Conservation (phyloP, 2,113 vertebrate genomes). For the Hepsetus odoe region DNA sequence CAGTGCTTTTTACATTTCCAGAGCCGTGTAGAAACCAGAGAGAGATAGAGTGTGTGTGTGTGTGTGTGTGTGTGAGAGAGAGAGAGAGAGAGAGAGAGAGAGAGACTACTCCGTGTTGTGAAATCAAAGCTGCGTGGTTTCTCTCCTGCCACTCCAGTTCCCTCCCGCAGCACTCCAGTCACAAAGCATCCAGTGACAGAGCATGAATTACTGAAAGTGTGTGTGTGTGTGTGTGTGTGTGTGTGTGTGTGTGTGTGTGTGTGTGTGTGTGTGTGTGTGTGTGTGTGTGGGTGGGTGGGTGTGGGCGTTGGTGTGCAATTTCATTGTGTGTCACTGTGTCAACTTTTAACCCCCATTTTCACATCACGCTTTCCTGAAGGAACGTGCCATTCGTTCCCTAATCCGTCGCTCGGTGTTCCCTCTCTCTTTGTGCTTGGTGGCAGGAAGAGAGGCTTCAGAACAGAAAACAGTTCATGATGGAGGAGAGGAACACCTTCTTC, state of each 20-base stretch:
- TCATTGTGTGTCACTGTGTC: not conserved
- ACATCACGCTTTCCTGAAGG: slow-evolving; percentile 2
- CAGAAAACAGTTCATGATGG: not conserved
- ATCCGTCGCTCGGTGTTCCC: slow-evolving; percentile 42
- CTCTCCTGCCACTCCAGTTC: too few relatives aligned
- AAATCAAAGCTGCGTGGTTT: too few relatives aligned
- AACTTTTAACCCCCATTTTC: not conserved
- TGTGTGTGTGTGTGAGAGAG: too few relatives aligned
- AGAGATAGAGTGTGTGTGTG: not conserved
- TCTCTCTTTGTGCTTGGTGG: slow-evolving; percentile 9
- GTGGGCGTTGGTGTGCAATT: slow-evolving; percentile 23
- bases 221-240: slow-evolving; percentile 26
- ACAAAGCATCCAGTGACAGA: too few relatives aligned
- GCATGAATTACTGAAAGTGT: too few relatives aligned
- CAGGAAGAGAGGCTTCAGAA: slow-evolving; percentile 33
- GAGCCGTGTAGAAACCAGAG: not conserved
- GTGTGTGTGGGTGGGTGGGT: too few relatives aligned
- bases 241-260: slow-evolving; percentile 9
- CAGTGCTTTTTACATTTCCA: not conserved
- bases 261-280: slow-evolving; percentile 11
- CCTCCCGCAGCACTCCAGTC: too few relatives aligned
- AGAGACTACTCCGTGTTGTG: too few relatives aligned
- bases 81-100: too few relatives aligned
- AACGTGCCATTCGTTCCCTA: slow-evolving; percentile 29
- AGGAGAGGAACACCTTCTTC: slow-evolving; percentile 30